Conservation (phyloP, 2,888 invertebrate species). For the Creontiades dilutus region DNA sequence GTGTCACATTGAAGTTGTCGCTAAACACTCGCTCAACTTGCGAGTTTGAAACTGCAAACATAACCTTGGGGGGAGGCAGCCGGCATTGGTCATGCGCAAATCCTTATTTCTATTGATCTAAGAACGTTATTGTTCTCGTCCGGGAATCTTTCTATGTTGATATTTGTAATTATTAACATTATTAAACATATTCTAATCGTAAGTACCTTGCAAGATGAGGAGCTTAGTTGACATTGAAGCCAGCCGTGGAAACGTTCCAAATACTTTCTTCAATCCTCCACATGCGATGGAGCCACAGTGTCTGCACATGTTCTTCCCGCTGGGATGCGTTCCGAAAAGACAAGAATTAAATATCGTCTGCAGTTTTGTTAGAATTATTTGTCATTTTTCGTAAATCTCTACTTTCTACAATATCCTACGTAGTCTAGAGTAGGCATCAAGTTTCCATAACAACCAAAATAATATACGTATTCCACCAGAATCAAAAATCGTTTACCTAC, state of each 20-base stretch:
- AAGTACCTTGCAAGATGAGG: not conserved
- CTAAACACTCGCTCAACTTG: slow-evolving; percentile 16
- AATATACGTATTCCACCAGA: too few species aligned
- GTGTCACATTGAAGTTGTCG: not conserved
- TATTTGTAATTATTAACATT: slow-evolving; percentile 13
- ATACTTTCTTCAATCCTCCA: not conserved
- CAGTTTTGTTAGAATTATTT: too few species aligned
- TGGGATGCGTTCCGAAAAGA: too few species aligned
- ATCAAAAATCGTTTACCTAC: too few species aligned
- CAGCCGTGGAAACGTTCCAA: not conserved
- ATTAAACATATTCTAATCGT: not conserved
- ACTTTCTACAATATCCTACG: too few species aligned
- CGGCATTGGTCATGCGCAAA: slow-evolving; percentile 74
- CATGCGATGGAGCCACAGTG: slow-evolving; percentile 20
- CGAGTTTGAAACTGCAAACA: slow-evolving; percentile 50
- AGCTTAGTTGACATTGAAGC: not conserved
- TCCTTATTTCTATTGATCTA: slow-evolving; percentile 75
- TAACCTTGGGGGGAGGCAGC: slow-evolving; percentile 42
- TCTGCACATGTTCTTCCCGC: not conserved
- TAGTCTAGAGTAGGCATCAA: too few species aligned
- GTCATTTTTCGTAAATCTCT: too few species aligned
- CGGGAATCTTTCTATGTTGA: not conserved
- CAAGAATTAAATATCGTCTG: too few species aligned
- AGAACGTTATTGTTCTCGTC: slow-evolving; percentile 51
- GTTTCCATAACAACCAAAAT: too few species aligned